Evolutionary conservation across 2,113 vertebrate genomes (phyloP), one percentile per base, ranked within the genome.

Genomic region (Pterophyllum scalare): DNA sequence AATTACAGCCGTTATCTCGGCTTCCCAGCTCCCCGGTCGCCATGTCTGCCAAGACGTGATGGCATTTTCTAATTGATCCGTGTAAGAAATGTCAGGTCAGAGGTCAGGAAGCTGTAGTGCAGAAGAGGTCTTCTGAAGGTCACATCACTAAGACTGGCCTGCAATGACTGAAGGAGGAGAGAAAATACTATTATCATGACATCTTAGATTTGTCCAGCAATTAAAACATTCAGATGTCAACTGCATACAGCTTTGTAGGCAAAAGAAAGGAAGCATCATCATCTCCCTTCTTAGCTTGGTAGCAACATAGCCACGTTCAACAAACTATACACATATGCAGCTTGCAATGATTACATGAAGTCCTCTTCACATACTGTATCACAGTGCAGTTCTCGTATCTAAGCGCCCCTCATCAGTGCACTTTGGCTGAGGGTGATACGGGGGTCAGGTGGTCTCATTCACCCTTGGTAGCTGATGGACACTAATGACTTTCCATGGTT

Each of bases 1-100:
- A 96, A 96, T 96, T 94, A 88, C 93, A 84, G 81, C 84, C 93
- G 94, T 98, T 98, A 98, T 98, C 97, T 97, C 93, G 88, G 95
- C 94, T 94, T 94, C 88, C 95, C 98, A 98, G 97, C 95, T 59
- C 65, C 28, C 91, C 78, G 84, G 83, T 82, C 95, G 82, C 93
- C 84, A 79, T 17, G 79, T 70, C 59, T 52, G 72, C 77, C 40
- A 31, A 61, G 67, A 77, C 54, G 70, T 35, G 19, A 79, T 61
- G 65, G 20, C n/a, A 15, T 46, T 75, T 65, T 40, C n/a, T 58
- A n/a, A 86, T 38, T 75, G 46, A 85, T 64, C 38, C 7, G 5
- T 6, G 60, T 6, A 59, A 82, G 82, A 78, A 80, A 61, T n/a
- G 9, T n/a, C 0, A n/a, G 43, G 75, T 82, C 87, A 77, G 26